A percentile compares a stretch with the other conserved stretches of the same genome.
These are phyloP conservation scores for Eremophila alpestris DNA, from an alignment of 2,797 vertebrate genomes.

Conservation along the genomic window DNA sequence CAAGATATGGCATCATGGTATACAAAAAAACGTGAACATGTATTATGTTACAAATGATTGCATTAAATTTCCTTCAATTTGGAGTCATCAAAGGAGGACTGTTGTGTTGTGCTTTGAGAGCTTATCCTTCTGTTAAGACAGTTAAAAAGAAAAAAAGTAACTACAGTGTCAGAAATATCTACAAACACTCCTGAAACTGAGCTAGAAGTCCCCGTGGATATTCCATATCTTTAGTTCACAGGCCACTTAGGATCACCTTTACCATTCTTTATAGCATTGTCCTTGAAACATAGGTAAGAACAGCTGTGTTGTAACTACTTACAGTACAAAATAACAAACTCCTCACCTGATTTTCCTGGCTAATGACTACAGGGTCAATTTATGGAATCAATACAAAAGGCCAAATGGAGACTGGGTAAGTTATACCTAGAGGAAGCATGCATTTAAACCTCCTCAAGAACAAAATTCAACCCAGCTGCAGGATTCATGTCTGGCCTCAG, in stretches of 20 bases:
- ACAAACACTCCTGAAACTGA: not conserved
- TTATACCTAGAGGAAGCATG: not conserved
- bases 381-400: not conserved
- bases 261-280: not conserved
- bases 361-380: not conserved
- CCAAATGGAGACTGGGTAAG: not conserved
- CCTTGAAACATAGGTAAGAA: not conserved
- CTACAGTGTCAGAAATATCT: not conserved
- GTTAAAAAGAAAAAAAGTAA: not conserved
- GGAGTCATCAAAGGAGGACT: not conserved
- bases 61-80: not conserved
- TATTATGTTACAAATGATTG: not conserved
- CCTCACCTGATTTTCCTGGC: not conserved
- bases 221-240: not conserved
- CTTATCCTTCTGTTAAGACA: not conserved
- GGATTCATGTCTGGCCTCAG: not conserved
- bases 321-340: not conserved
- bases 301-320: rapidly evolving
- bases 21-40: rapidly evolving
- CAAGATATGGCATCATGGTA: too few species aligned
- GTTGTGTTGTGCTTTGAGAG: not conserved
- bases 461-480: not conserved
- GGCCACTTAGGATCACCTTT: not conserved
- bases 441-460: not conserved
- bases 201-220: not conserved